Percentiles rank a stretch among this genome's conserved stretches.
phyloP scores from a whole-genome alignment of 2,888 invertebrate genomes.

The Hemicrepidius hirtus region DNA sequence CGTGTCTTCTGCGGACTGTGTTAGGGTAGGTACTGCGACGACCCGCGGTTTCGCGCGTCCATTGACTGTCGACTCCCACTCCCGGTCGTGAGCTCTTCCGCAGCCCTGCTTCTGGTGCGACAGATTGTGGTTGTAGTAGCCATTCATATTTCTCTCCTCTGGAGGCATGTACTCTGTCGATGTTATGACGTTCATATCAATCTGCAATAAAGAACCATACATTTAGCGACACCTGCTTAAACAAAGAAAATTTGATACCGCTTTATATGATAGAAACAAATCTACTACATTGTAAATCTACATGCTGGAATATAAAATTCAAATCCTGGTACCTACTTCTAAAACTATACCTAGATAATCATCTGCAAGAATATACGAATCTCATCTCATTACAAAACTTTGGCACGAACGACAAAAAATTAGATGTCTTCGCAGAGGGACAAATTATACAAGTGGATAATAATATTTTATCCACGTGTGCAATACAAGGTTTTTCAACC shows the following conservation, averaged over 20 bases:
- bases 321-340: too few species aligned
- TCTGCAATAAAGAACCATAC: conserved; percentile 67
- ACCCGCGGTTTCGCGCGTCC: conserved; percentile 63
- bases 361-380: too few species aligned
- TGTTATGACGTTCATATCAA: conserved; percentile 74
- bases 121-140: conserved; percentile 64
- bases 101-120: conserved; percentile 61
- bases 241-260: not conserved
- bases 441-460: too few species aligned
- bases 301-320: too few species aligned
- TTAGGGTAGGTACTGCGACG: conserved; percentile 65
- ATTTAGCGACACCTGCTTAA: not conserved
- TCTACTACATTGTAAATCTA: too few species aligned
- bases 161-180: conserved; percentile 72
- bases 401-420: too few species aligned
- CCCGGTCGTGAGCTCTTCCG: conserved; percentile 58
- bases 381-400: too few species aligned
- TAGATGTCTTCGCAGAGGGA: too few species aligned
- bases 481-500: too few species aligned
- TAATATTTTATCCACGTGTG: too few species aligned
- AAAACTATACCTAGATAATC: too few species aligned
- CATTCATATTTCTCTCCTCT: conserved; percentile 66
- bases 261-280: not conserved
- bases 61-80: conserved; percentile 67
- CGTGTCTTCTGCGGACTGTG: conserved; percentile 61